Percentiles rank a stretch among this genome's conserved stretches.
phyloP scores from a whole-genome alignment of 2,888 invertebrate genomes.

The Drosophila merina region DNA sequence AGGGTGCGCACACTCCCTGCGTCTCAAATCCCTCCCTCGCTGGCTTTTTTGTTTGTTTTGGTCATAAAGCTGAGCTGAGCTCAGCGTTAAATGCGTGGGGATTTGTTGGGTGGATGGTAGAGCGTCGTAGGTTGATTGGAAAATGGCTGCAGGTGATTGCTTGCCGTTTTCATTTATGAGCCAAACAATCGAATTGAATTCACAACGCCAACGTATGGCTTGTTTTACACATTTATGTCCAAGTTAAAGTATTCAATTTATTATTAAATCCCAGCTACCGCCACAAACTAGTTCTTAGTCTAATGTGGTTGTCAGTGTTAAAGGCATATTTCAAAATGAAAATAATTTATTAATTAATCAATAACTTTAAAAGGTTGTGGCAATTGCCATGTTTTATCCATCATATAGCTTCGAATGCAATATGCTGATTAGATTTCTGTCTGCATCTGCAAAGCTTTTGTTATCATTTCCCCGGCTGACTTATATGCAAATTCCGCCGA shows the following conservation, averaged over 20 bases:
- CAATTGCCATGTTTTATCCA: slow-evolving; percentile 9
- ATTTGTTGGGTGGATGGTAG: slow-evolving; percentile 45
- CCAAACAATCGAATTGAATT: slow-evolving; percentile 29
- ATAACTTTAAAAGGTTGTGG: neutral
- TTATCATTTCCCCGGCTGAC: slow-evolving; percentile 50
- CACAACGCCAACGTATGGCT: slow-evolving; percentile 23
- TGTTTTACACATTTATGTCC: slow-evolving; percentile 36
- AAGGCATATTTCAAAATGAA: neutral
- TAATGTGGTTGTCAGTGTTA: neutral
- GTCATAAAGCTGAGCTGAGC: slow-evolving; percentile 68
- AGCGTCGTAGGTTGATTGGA: slow-evolving; percentile 66
- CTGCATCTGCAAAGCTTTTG: slow-evolving; percentile 40
- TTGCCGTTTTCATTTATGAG: slow-evolving; percentile 67
- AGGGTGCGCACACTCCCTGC: neutral
- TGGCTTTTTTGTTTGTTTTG: slow-evolving; percentile 36
- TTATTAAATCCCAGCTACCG: neutral
- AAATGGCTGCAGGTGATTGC: slow-evolving; percentile 76
- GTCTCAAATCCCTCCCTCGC: neutral
- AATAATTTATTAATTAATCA: neutral
- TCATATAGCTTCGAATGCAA: neutral
- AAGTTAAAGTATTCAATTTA: neutral
- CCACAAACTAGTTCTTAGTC: neutral
- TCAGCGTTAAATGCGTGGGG: slow-evolving; percentile 48
- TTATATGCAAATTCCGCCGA: slow-evolving; percentile 50
- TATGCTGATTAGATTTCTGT: slow-evolving; percentile 59